Evolutionary conservation across 2,797 vertebrate genomes (phyloP).

Genomic region (Lepilemur ruficaudatus): DNA sequence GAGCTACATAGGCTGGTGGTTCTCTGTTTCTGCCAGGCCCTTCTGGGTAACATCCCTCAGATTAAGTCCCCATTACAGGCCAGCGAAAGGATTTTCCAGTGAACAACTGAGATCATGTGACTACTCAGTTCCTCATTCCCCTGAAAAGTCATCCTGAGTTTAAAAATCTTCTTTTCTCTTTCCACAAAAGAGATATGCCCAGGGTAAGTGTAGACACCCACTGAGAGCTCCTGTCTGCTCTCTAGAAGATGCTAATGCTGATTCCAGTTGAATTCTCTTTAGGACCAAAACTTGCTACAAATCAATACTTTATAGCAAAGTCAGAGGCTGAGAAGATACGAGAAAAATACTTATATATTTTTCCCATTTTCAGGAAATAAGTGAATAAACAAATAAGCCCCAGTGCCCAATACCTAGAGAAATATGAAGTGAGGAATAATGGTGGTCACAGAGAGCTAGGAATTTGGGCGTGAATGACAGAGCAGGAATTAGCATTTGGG

Average conservation of each 20-base stretch:
- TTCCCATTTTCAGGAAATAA: not conserved
- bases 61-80: slow-evolving; percentile 58
- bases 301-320: not conserved
- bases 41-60: slow-evolving; percentile 81
- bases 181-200: not conserved
- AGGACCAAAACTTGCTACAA: not conserved
- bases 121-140: slow-evolving; percentile 86
- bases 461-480: not conserved
- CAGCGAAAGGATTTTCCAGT: slow-evolving; percentile 52
- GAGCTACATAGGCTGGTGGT: slow-evolving; percentile 81
- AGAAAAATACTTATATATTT: not conserved
- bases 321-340: not conserved
- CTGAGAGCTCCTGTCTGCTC: not conserved
- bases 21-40: slow-evolving; percentile 71
- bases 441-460: not conserved
- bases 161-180: slow-evolving; percentile 83
- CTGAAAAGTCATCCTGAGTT: slow-evolving; percentile 84
- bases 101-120: slow-evolving; percentile 79
- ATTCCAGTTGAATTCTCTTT: not conserved
- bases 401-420: not conserved
- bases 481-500: not conserved
- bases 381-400: not conserved
- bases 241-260: not conserved
- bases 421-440: not conserved
- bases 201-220: not conserved